These are phyloP conservation scores for Tribolium madens DNA, from an alignment of 1,140 invertebrate genomes.

Conservation along the genomic window DNA sequence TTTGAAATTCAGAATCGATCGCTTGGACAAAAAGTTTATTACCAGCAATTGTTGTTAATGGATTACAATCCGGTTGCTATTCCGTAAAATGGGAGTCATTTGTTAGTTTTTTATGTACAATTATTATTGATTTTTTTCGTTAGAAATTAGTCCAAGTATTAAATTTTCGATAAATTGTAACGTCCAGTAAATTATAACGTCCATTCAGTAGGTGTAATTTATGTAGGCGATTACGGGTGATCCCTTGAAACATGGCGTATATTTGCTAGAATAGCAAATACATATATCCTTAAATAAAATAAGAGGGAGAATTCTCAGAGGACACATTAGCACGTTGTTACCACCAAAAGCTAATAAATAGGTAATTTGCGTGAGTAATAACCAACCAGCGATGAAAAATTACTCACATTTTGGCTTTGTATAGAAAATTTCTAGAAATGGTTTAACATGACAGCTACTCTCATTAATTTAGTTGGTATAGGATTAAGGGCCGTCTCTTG, in stretches of 20 bases:
- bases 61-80: not conserved
- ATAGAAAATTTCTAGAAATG: not conserved
- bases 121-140: not conserved
- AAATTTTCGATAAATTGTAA: constrained; percentile 10
- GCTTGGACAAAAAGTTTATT: not conserved
- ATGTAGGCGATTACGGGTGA: constrained; percentile 1
- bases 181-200: constrained; percentile 1
- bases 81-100: not conserved
- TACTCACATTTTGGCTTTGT: too few relatives aligned
- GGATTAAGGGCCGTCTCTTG: constrained; percentile 13
- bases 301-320: not conserved
- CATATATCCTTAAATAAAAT: constrained; percentile 23
- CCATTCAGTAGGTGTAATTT: constrained; percentile 5
- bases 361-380: not conserved
- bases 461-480: not conserved
- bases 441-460: not conserved
- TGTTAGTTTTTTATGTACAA: not conserved
- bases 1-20: not conserved
- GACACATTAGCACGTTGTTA: not conserved
- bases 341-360: not conserved
- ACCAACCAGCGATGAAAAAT: not conserved
- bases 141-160: not conserved
- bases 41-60: not conserved
- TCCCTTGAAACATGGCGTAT: constrained; percentile 5
- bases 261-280: constrained; percentile 16